phyloP scores from a whole-genome alignment of 2,113 vertebrate genomes.

The Gila orcuttii region DNA sequence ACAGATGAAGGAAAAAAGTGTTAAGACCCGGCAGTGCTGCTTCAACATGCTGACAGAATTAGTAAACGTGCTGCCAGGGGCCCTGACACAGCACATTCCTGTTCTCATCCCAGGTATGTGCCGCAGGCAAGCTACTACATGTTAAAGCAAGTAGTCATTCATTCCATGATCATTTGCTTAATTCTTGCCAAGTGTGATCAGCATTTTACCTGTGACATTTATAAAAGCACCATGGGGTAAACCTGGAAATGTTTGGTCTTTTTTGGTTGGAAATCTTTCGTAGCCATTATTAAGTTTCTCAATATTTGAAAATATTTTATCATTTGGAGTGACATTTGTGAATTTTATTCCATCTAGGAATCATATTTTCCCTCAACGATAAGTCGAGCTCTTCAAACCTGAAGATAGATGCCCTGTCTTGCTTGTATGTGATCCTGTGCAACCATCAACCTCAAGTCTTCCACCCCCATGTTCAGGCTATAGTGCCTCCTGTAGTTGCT shows the following conservation, averaged over 20 bases:
- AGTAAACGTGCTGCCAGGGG: slow-evolving; percentile 95
- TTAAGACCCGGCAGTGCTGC: slow-evolving; percentile 97
- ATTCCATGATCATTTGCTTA: background rate
- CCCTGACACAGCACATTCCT: slow-evolving; percentile 92
- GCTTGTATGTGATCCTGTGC: slow-evolving; percentile 95
- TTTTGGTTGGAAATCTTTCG: background rate
- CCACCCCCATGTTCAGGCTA: slow-evolving; percentile 93
- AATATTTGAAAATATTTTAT: background rate
- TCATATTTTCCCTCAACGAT: slow-evolving; percentile 98
- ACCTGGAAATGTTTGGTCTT: background rate
- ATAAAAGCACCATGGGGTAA: background rate
- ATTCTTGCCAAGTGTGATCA: background rate
- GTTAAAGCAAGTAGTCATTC: slow-evolving; percentile 29
- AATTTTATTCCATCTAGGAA: slow-evolving; percentile 76
- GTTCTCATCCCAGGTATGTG: slow-evolving; percentile 93
- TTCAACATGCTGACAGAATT: slow-evolving; percentile 99
- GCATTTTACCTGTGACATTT: slow-evolving; percentile 7
- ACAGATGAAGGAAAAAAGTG: slow-evolving; percentile 99
- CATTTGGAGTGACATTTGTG: slow-evolving; percentile 18
- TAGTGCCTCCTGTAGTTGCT: slow-evolving; percentile 94
- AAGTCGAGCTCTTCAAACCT: slow-evolving; percentile 98
- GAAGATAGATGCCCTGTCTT: slow-evolving; percentile 96
- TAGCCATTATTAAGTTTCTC: background rate
- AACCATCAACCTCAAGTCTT: slow-evolving; percentile 96
- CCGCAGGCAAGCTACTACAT: background rate